These are phyloP conservation scores for Camelus bactrianus DNA, from an alignment of 2,113 vertebrate species.

Conservation along the genomic window DNA sequence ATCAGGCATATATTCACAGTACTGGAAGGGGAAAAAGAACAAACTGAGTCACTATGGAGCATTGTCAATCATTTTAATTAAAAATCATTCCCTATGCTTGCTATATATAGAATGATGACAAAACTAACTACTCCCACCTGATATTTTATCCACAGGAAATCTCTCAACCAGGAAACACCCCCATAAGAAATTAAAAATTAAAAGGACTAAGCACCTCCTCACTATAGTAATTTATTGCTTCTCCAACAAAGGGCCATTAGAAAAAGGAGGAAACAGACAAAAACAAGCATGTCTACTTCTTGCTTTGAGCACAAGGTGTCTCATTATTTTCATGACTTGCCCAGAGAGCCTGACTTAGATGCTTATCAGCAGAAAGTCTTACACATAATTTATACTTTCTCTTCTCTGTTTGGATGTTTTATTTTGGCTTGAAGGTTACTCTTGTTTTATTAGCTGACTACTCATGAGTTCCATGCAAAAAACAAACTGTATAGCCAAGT, in stretches of 20 bases:
- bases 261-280: not conserved
- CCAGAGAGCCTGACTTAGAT: not conserved
- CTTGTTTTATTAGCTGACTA: not conserved
- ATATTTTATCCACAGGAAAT: not conserved
- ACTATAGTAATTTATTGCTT: not conserved
- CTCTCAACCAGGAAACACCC: not conserved
- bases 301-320: not conserved
- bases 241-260: not conserved
- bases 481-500: not conserved
- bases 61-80: slow-evolving; percentile 29
- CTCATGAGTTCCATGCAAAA: slow-evolving; percentile 35
- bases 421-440: not conserved
- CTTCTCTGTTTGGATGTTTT: not conserved
- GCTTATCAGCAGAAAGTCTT: not conserved
- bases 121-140: not conserved
- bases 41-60: not conserved
- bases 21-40: slow-evolving; percentile 87
- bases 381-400: not conserved
- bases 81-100: not conserved
- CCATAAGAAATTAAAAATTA: not conserved
- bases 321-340: not conserved
- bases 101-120: not conserved
- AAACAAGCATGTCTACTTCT: not conserved
- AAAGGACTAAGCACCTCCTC: not conserved
- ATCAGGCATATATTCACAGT: slow-evolving; percentile 99